A percentile compares a stretch with the other conserved stretches of the same genome.
phyloP scores from a whole-genome alignment of 2,888 invertebrate species.

The Lithosia quadra region DNA sequence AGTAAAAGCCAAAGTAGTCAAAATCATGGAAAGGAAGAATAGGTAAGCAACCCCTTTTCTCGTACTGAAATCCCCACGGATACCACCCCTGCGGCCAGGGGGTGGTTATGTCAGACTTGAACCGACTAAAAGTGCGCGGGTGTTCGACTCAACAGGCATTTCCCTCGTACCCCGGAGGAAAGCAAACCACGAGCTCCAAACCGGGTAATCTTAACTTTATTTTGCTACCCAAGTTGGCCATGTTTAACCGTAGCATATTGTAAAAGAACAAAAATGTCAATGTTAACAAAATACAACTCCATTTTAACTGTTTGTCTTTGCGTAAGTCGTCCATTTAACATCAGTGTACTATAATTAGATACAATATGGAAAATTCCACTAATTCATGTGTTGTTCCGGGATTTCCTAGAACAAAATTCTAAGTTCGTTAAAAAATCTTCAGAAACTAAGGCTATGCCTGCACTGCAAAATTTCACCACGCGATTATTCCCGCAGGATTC shows the following conservation, averaged over 20 bases:
- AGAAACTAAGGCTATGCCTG: neutral
- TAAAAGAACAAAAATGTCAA: neutral
- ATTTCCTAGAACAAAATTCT: neutral
- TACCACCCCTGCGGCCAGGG: too few species aligned
- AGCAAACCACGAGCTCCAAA: too few species aligned
- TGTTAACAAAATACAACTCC: neutral
- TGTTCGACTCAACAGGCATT: too few species aligned
- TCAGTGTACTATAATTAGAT: conserved; percentile 12
- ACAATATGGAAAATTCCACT: conserved; percentile 9
- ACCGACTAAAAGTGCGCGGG: too few species aligned
- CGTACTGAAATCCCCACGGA: too few species aligned
- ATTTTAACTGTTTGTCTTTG: conserved; percentile 9
- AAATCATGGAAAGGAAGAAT: too few species aligned
- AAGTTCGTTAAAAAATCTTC: neutral
- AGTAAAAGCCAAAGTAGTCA: too few species aligned
- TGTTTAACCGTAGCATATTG: neutral
- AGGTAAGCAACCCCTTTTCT: too few species aligned
- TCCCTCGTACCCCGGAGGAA: too few species aligned
- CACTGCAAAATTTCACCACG: too few species aligned
- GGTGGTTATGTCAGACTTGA: too few species aligned
- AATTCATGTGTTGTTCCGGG: conserved; percentile 11
- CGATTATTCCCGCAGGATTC: too few species aligned
- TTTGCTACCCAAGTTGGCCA: neutral
- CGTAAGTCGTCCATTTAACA: conserved; percentile 18
- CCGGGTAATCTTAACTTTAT: neutral